phyloP scores from a whole-genome alignment of 2,888 invertebrate genomes.

The Bellardia bayeri region DNA sequence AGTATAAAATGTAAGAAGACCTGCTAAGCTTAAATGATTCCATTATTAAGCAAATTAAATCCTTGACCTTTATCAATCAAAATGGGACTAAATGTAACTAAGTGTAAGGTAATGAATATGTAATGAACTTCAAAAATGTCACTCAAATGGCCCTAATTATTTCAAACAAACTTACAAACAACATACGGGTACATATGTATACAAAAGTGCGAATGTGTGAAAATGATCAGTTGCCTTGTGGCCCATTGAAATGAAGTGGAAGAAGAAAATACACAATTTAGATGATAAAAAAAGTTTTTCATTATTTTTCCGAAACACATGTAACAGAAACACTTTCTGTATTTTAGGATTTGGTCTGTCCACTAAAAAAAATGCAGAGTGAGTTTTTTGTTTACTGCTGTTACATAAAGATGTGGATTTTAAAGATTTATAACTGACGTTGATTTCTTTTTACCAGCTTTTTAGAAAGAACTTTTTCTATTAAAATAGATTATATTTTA shows the following conservation, averaged over 20 bases:
- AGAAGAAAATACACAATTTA: not conserved
- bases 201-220: conserved; percentile 30
- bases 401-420: conserved; percentile 52
- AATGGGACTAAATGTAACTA: not conserved
- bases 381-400: conserved; percentile 4
- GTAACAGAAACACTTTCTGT: not conserved
- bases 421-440: conserved; percentile 29
- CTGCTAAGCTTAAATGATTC: no score
- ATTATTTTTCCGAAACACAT: not conserved
- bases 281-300: not conserved
- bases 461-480: not conserved
- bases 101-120: not conserved
- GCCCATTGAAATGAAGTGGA: not conserved
- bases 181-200: not conserved
- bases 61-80: not conserved
- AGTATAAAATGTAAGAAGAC: not conserved
- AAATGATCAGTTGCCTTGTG: conserved; percentile 16
- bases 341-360: conserved; percentile 22
- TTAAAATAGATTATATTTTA: conserved; percentile 3
- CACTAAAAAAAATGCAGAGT: conserved; percentile 11
- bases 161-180: not conserved
- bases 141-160: conserved; percentile 4
- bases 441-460: conserved; percentile 22
- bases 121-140: conserved; percentile 19
- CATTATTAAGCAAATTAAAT: not conserved